Base-by-base conservation (phyloP, 2,113 vertebrate genomes). In the Atrichornis clamosus region DNA sequence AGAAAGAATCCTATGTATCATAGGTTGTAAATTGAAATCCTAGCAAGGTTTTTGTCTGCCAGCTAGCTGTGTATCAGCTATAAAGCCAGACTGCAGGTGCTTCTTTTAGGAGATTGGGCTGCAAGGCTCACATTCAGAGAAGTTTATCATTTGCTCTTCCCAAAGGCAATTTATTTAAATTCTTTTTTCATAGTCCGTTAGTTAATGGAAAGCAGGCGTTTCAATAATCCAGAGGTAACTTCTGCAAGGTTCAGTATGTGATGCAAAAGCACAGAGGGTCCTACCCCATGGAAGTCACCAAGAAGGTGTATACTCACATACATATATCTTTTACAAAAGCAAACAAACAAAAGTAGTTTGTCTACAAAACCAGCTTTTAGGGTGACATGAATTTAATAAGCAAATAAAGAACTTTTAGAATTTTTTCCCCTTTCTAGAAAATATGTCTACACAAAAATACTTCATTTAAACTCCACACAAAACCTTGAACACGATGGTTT, bases 11-110 rank as follows among this genome's bases (percentile, higher is more conserved):
- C 72, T 86, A 20, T 52, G 72, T 80, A 95, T 89, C 84, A 90
- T 6, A 55, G 59, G 79, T 56, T 83, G 59, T 77, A 96, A 95
- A 96, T 76, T 94, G 83, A 95, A 96, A 96, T 89, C 53, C 91
- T 80, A 86, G 89, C 53, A 65, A 92, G 87, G 74, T n/a, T 89
- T 96, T 94, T 89, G 47, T 78, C 81, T 93, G 67, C 50, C 88
- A 89, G 15, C 91, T 76, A 76, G 44, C 58, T 89, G 68, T 76
- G 68, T 72, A 80, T 88, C 86, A 80, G 56, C 86, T 83, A 84
- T 84, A 95, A 95, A 94, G 52, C 23, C 75, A 87, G 59, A 93
- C 4, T 80, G 65, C 46, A 73, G 83, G 84, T 75, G 39, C 81
- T 83, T 95, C 86, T 92, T 96, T 89, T 49, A 83, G 68, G 59